Conservation (phyloP, 2,113 vertebrate species). For the Vimba vimba region DNA sequence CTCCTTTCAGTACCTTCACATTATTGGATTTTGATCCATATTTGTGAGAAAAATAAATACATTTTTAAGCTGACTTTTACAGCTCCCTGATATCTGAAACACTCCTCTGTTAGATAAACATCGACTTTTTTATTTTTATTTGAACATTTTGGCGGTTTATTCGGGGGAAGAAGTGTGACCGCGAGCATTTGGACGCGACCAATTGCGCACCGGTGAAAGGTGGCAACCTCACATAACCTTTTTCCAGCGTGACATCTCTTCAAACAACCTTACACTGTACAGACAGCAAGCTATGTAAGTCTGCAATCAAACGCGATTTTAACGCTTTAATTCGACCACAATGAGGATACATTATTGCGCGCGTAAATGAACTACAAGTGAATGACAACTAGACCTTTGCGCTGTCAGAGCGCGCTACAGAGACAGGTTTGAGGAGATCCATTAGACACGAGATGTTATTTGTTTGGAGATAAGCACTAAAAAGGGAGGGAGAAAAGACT, state of each 20-base stretch:
- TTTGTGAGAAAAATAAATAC: background rate
- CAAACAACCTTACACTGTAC: conserved; percentile 5
- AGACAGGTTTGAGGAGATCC: background rate
- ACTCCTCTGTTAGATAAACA: background rate
- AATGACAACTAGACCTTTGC: conserved; percentile 2
- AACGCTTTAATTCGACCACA: background rate
- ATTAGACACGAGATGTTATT: background rate
- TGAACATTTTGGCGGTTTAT: background rate
- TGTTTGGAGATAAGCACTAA: background rate
- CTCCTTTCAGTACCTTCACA: conserved; percentile 16
- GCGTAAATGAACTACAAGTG: conserved; percentile 22
- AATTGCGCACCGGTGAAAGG: conserved; percentile 23
- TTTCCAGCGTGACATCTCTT: background rate
- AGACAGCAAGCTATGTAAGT: conserved; percentile 27
- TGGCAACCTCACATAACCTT: conserved; percentile 46
- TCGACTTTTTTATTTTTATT: background rate
- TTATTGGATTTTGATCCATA: conserved; percentile 10
- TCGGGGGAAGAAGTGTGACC: conserved; percentile 22
- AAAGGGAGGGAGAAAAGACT: background rate
- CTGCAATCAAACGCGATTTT: background rate
- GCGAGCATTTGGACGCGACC: conserved; percentile 29
- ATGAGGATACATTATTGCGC: conserved; percentile 18
- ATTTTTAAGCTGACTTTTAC: conserved; percentile 9
- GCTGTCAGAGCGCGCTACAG: background rate
- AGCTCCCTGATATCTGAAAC: background rate